A percentile compares a stretch with the other conserved stretches of the same genome.
phyloP scores from a whole-genome alignment of 2,113 vertebrate genomes.

The Himantopus leucocephalus region DNA sequence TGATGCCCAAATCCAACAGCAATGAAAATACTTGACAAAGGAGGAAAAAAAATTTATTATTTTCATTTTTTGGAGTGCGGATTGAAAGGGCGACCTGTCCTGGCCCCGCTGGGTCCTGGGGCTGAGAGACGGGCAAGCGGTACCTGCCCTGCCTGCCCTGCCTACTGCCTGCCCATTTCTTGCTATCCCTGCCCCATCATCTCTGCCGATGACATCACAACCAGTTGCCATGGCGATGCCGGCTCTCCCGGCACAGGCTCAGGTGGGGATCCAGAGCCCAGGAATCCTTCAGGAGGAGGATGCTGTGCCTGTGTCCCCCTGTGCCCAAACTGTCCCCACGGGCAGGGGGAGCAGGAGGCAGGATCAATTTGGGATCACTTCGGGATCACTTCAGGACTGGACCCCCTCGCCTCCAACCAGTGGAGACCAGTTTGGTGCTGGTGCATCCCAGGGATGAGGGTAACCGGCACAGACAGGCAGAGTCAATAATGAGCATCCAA shows the following conservation, averaged over 20 bases:
- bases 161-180: background rate
- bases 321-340: rapidly evolving
- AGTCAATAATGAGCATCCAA: background rate
- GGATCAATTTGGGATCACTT: rapidly evolving
- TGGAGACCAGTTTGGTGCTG: no score
- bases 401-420: rapidly evolving
- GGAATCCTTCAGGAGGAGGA: background rate
- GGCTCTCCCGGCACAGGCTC: background rate
- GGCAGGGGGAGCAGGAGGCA: background rate
- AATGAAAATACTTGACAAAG: background rate
- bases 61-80: background rate
- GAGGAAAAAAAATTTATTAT: background rate
- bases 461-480: no score
- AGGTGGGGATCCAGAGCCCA: background rate
- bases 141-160: background rate
- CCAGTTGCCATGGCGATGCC: slow-evolving; percentile 5
- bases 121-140: background rate
- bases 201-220: background rate
- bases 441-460: background rate
- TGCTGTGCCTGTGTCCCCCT: background rate
- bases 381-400: background rate
- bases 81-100: background rate
- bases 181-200: background rate
- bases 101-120: rapidly evolving
- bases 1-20: background rate